Base-by-base conservation (phyloP, 2,888 invertebrate species). In the Gastrophysa polygoni region DNA sequence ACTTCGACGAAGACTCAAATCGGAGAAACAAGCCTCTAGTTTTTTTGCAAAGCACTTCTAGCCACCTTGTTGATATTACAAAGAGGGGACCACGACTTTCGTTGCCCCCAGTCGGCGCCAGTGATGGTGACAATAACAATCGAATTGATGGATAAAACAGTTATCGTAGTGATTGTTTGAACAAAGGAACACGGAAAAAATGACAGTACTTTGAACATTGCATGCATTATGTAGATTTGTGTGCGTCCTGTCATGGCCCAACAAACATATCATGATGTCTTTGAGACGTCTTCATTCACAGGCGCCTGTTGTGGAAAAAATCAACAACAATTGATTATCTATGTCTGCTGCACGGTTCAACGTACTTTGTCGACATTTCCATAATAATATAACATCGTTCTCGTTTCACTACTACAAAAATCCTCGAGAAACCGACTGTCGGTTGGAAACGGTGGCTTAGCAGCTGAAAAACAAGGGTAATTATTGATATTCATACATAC, bases 241-340 rank as follows among this genome's bases (percentile, higher is more conserved):
- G 34, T 57, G n/a, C n/a, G n/a, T 54, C 46, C 48, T 61, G 57
- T 24, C 57, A 52, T 46, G 51, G 34, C 24, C n/a, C 44, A 38
- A 14, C 38, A 14, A 14, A 38, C 38, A 38, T 38, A 2, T 38
- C 38, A 16, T n/a, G n/a, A n/a, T 57, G 29, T 34, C 46, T 51
- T 16, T 18, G 24, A 48, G 62, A 54, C 54, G 44, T 44, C 32
- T 54, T 44, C 57, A 49, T 54, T 48, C 48, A 16, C 54, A 48
- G 59, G 55, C 54, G 59, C 34, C 55, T 18, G 38, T 16, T 63
- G 29, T 20, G 58, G 55, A 58, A 63, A 61, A 63, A 63, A 63
- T 63, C 62, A 63, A 63, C 61, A 59, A 55, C 58, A 63, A 58
- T 63, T 57, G 58, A 58, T 63, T 55, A 58, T 55, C 55, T 61